phyloP scores from a whole-genome alignment of 2,113 vertebrate genomes.

The Octodon degus region DNA sequence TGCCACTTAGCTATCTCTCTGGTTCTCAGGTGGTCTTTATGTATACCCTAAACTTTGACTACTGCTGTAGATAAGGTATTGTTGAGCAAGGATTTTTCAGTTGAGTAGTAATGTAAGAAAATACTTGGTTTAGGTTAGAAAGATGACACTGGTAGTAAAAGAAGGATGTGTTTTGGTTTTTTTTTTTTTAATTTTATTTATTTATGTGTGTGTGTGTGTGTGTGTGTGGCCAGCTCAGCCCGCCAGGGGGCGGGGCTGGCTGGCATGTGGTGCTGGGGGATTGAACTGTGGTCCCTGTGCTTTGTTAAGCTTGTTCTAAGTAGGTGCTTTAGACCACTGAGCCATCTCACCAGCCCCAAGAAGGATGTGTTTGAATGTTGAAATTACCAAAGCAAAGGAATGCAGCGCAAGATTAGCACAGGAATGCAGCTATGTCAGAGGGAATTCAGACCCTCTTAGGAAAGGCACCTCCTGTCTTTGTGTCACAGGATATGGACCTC shows the following conservation, averaged over 20 bases:
- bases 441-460: neutral
- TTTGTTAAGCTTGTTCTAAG: no score
- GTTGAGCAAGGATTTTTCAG: neutral
- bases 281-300: no score
- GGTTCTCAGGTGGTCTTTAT: neutral
- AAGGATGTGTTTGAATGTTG: neutral
- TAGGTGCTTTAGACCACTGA: no score
- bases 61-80: neutral
- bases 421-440: neutral
- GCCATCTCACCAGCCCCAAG: no score
- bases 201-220: no score
- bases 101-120: neutral
- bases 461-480: neutral
- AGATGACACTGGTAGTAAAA: neutral
- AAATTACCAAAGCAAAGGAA: neutral
- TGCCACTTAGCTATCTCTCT: no score
- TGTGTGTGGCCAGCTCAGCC: no score
- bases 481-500: neutral
- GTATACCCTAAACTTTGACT: neutral
- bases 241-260: no score
- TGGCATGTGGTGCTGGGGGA: no score
- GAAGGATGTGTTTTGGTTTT: neutral
- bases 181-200: no score
- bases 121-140: conserved; percentile 35
- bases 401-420: neutral